Evolutionary conservation across 2,113 vertebrate species (phyloP), one percentile per base, ranked within the genome.

Genomic region (Crocuta crocuta): DNA sequence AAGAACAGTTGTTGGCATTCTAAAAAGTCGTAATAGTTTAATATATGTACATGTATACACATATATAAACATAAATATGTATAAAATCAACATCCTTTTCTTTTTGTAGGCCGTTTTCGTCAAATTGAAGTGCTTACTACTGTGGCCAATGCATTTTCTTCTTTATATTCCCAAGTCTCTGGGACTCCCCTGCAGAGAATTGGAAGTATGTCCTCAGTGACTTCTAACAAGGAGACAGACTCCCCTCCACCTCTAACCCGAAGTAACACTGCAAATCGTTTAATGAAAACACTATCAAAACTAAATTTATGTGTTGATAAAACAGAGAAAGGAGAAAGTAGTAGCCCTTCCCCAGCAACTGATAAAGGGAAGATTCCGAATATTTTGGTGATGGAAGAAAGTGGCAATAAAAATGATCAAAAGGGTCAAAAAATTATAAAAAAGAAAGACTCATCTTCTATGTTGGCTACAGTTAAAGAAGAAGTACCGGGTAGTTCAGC

Each of bases 111-210:
- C 98, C 99, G 99, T 96, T 99, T 99, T 98, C 99, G 99, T 97
- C 99, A 99, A 98, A 99, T 99, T 8, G 99, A 99, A 99, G 99
- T 99, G 96, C 99, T 99, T 97, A 99, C 99, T 78, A 99, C 99
- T 89, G 99, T 99, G 88, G 99, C 99, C 89, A 99, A 99, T 71
- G 99, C 99, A 65, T 99, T 99, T 98, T 99, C 99, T 93, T 99
- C 99, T 94, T 99, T 99, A 89, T 99, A 99, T 98, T 99, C 99
- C 90, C 99, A 99, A 98, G 99, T 99, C 43, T 99, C 99, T 70
- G 99, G 99, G 88, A 99, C 99, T 70, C 99, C 99, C 12, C 96
- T 99, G 94, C 99, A 99, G 94, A 99, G 98, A 98, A 99, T 99
- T 92, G 99, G 99, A 97, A 99, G 98, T 78, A 93, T 98, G 80